Conservation (phyloP, 2,113 vertebrate species). For the Amphilophus citrinellus region DNA sequence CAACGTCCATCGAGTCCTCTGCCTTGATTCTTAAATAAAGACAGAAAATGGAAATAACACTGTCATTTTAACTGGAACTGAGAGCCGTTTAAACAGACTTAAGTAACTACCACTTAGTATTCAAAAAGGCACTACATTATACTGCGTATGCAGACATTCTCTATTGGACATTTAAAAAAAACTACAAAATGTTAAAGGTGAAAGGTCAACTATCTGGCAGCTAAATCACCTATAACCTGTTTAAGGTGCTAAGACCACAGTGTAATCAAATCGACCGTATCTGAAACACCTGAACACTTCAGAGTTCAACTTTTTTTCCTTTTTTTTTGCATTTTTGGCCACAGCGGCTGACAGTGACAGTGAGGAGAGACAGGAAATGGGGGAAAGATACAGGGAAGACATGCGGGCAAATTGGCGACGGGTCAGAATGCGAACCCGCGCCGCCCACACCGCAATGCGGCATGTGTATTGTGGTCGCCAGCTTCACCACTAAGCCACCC, state of each 20-base stretch:
- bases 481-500: no score
- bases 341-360: no score
- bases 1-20: constrained; percentile 81
- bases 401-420: no score
- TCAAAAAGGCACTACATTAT: neutral
- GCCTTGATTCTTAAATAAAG: constrained; percentile 71
- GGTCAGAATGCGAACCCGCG: no score
- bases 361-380: no score
- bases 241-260: neutral
- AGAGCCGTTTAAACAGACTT: no score
- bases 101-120: fast-evolving
- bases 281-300: fast-evolving
- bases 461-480: no score
- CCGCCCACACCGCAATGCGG: no score
- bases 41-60: neutral
- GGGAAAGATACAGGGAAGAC: no score
- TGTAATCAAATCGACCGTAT: neutral
- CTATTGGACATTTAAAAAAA: neutral
- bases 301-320: neutral
- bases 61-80: fast-evolving
- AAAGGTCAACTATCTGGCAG: fast-evolving
- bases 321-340: no score
- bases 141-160: fast-evolving
- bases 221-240: neutral
- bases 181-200: neutral